Evolutionary conservation across 2,113 vertebrate genomes (phyloP).

Genomic region (Hippocampus mohnikei): DNA sequence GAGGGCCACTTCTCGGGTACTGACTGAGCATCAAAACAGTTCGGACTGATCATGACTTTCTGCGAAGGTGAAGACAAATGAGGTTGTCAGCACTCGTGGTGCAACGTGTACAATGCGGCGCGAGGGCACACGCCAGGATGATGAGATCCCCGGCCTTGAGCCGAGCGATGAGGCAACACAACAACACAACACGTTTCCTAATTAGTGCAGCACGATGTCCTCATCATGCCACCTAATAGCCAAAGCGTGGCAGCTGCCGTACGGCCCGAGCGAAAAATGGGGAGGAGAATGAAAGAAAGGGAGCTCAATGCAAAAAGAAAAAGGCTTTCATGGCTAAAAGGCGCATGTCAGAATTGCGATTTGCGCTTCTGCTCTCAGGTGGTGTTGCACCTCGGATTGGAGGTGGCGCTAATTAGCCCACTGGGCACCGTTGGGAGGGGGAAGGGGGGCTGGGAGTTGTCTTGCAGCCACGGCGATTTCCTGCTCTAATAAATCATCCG

Average conservation of each 20-base stretch:
- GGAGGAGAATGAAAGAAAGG: conserved; percentile 9
- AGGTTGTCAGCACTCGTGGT: conserved; percentile 49
- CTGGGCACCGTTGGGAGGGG: conserved; percentile 50
- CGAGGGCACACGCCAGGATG: conserved; percentile 53
- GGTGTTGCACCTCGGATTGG: conserved; percentile 62
- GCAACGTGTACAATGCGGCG: conserved; percentile 41
- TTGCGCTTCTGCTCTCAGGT: conserved; percentile 47
- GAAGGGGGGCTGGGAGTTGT: conserved; percentile 20
- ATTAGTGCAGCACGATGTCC: conserved; percentile 81
- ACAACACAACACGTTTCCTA: conserved; percentile 79
- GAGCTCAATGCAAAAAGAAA: conserved; percentile 38
- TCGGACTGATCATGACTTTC: conserved; percentile 41
- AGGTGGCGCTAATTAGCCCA: conserved; percentile 71
- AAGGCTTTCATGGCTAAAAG: conserved; percentile 33
- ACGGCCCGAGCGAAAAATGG: conserved; percentile 56
- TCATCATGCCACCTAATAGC: conserved; percentile 86
- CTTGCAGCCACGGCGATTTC: conserved; percentile 60
- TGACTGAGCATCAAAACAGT: conserved; percentile 25
- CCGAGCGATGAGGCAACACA: conserved; percentile 68
- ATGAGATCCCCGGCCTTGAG: not conserved
- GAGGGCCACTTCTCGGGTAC: conserved; percentile 64
- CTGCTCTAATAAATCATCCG: conserved; percentile 64
- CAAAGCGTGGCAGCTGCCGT: conserved; percentile 69
- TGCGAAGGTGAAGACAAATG: conserved; percentile 55
- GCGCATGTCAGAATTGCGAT: conserved; percentile 45